Evolutionary conservation across 2,888 invertebrate species (phyloP), one percentile per base, ranked within the genome.

Genomic region (Lithophane leautieri): DNA sequence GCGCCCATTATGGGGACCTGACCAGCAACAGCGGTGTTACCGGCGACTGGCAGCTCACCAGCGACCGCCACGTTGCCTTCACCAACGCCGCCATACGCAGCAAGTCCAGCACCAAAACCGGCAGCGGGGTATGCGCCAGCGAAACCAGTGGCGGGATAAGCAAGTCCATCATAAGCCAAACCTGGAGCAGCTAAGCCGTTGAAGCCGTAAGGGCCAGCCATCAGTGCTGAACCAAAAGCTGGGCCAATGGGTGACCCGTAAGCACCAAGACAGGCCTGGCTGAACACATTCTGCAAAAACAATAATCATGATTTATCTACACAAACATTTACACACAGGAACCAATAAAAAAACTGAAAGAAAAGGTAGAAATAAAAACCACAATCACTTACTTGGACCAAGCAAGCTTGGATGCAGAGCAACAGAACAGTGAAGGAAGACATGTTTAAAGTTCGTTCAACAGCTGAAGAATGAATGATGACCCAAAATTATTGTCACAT

Each of bases 361-460:
- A 40, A 40, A 40, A 40, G 9, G 40, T 40, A 40, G 40, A 40
- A 40, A 7, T 8, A 0, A 40, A 40, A 40, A 40, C 8, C 4
- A 8, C 8, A 40, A 40, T 8, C 34, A 71, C 77, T 79, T 73
- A 92, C 92, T 84, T 92, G 91, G 68, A 91, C 72, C 81, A 91
- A 86, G 86, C 88, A 90, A 84, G 89, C 90, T 81, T 91, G 91
- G 76, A 87, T 77, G 87, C 89, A 91, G 70, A 92, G 67, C 25
- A 91, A 54, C 16, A 92, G 72, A 58, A 91, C 73, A 73, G 88
- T 73, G 79, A 90, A 90, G 73, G 89, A 69, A 77, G 88, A 83
- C 91, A 91, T 91, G 75, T 85, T 88, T 56, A 8, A 70, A 14
- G 25, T n/a, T 54, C 76, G 68, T 77, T 84, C 66, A 82, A 79